Evolutionary conservation across 2,797 vertebrate species (phyloP), one percentile per base, ranked within the genome.

Genomic region (Microctenopoma steveboyesi): DNA sequence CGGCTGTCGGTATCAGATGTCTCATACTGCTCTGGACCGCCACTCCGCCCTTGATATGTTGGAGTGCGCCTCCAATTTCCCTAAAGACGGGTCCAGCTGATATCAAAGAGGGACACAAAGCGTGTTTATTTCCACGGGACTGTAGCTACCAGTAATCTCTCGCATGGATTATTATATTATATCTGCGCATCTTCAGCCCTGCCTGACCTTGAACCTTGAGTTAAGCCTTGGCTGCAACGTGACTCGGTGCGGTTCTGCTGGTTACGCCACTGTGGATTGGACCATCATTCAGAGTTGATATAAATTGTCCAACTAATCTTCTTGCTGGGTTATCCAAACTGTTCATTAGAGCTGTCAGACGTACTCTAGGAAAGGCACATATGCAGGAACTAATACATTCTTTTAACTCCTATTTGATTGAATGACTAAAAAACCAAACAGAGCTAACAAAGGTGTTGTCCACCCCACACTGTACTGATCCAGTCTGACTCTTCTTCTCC

Each of bases 261-360:
- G 14, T 15, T 22, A 1, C 39, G 71, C 18, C 27, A 18, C 35
- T 64, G 69, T 84, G 63, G 80, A 80, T 78, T 57, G 48, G 56
- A 42, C 55, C 56, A 15, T 81, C 76, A 86, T 77, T 78, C 81
- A 33, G 42, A 76, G 56, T 81, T 79, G 62, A 77, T 80, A 76
- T 76, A 77, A 85, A 87, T 64, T 76, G 69, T 74, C 64, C 39
- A 51, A 74, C 79, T 86, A 84, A 88, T 79, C 74, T 75, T 73
- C 72, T 63, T 57, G 58, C 40, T 79, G 78, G 83, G 88, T 87
- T 76, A 82, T 69, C 62, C 47, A 14, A 42, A 56, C 58, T 64
- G 58, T 69, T 64, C 55, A 69, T 49, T 18, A 48, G 59, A 75
- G 72, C 58, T 64, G 67, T 81, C 61, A 59, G 82, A 89, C 73